A percentile compares a stretch with the other conserved stretches of the same genome.
Conservation (phyloP, 2,888 invertebrate genomes). For the Crocallis elinguaria region DNA sequence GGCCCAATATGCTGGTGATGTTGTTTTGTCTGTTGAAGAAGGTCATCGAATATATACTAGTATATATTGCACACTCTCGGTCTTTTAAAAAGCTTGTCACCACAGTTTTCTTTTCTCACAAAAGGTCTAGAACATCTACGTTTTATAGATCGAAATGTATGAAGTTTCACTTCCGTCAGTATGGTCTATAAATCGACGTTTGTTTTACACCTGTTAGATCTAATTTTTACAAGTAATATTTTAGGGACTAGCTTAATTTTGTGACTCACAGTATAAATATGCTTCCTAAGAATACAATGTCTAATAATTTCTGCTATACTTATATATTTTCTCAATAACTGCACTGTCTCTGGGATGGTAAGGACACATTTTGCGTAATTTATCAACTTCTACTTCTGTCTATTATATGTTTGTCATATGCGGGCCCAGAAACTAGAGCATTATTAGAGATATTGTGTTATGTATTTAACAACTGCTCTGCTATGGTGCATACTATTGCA, state of each 20-base stretch:
- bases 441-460: constrained; percentile 33
- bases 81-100: constrained; percentile 50
- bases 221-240: constrained; percentile 21
- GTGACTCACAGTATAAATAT: constrained; percentile 57
- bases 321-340: constrained; percentile 70
- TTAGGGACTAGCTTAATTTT: constrained; percentile 35
- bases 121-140: constrained; percentile 26
- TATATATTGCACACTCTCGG: constrained; percentile 33
- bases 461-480: constrained; percentile 32
- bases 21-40: constrained; percentile 35
- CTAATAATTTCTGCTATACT: constrained; percentile 66
- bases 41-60: constrained; percentile 4
- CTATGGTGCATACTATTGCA: constrained; percentile 49
- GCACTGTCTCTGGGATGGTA: constrained; percentile 78
- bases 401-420: constrained; percentile 54
- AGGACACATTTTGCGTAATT: constrained; percentile 74
- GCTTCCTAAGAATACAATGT: constrained; percentile 57
- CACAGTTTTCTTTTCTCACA: constrained; percentile 31
- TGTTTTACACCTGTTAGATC: constrained; percentile 25
- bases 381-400: constrained; percentile 52
- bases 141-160: constrained; percentile 8
- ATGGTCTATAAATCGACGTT: constrained; percentile 21
- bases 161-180: constrained; percentile 6
- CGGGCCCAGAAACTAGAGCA: constrained; percentile 66
- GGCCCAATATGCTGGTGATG: constrained; percentile 4